phyloP scores from a whole-genome alignment of 1,140 invertebrate genomes.

The Halesus radiatus region DNA sequence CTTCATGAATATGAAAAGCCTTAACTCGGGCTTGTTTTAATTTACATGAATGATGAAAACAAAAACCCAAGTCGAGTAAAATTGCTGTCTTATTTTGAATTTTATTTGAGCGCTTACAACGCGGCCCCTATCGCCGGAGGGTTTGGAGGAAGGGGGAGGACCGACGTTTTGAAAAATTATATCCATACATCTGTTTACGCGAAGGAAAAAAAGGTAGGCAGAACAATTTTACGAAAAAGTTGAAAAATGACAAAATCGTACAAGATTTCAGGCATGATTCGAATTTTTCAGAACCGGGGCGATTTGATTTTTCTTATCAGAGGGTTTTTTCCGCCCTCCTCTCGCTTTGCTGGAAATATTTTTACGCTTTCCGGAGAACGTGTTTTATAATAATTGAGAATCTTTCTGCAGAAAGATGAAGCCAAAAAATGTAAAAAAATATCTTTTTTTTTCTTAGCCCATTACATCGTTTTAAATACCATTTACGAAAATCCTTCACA shows the following conservation, averaged over 20 bases:
- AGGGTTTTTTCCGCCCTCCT: too few species aligned
- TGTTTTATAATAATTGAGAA: too few species aligned
- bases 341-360: too few species aligned
- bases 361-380: too few species aligned
- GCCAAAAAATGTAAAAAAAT: too few species aligned
- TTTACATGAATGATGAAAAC: conserved; percentile 54
- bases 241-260: background rate
- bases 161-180: conserved; percentile 39
- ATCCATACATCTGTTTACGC: conserved; percentile 6
- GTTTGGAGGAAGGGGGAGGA: background rate
- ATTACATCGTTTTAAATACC: too few species aligned
- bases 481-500: too few species aligned
- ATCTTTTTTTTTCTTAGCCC: too few species aligned
- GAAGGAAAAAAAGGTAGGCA: background rate
- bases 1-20: conserved; percentile 49
- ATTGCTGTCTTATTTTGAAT: conserved; percentile 51
- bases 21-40: conserved; percentile 38
- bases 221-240: background rate
- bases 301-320: too few species aligned
- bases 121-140: background rate
- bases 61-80: conserved; percentile 38
- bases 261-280: too few species aligned
- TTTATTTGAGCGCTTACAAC: conserved; percentile 45
- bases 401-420: too few species aligned
- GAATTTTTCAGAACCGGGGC: too few species aligned